Conservation (phyloP, 2,888 invertebrate genomes). For the Thyatira batis region DNA sequence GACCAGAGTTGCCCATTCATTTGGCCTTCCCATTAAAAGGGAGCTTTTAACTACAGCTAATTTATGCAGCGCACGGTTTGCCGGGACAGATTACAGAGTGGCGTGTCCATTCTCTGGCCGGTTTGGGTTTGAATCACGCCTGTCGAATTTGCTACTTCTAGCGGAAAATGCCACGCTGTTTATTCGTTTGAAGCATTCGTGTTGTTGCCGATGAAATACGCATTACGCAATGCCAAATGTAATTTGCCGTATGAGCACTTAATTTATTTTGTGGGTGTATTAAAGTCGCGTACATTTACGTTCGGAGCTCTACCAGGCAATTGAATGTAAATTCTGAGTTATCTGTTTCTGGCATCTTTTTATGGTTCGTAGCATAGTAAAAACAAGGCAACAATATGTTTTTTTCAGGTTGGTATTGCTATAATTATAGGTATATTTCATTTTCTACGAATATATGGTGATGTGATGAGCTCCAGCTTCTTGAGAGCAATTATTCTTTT, state of each 20-base stretch:
- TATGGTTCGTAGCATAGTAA: background rate
- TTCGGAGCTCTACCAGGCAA: background rate
- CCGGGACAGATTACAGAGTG: slow-evolving; percentile 76
- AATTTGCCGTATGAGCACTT: background rate
- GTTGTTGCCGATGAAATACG: background rate
- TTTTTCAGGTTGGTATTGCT: background rate
- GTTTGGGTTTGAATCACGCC: slow-evolving; percentile 58
- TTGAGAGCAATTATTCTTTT: no score
- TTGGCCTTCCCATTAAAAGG: slow-evolving; percentile 75
- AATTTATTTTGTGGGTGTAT: background rate
- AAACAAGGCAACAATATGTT: background rate
- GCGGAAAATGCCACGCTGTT: slow-evolving; percentile 55
- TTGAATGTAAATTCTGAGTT: background rate
- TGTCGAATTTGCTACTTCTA: slow-evolving; percentile 58
- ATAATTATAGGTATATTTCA: no score
- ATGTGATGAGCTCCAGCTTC: no score
- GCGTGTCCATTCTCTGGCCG: slow-evolving; percentile 54
- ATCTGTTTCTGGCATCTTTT: background rate
- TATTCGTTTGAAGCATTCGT: slow-evolving; percentile 38
- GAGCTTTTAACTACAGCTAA: slow-evolving; percentile 78
- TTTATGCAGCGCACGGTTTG: slow-evolving; percentile 76
- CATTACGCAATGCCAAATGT: background rate
- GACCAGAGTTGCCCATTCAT: slow-evolving; percentile 67
- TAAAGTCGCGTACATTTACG: background rate
- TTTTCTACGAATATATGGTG: no score